Evolutionary conservation across 2,888 invertebrate genomes (phyloP).

Genomic region (Xestobium rufovillosum): DNA sequence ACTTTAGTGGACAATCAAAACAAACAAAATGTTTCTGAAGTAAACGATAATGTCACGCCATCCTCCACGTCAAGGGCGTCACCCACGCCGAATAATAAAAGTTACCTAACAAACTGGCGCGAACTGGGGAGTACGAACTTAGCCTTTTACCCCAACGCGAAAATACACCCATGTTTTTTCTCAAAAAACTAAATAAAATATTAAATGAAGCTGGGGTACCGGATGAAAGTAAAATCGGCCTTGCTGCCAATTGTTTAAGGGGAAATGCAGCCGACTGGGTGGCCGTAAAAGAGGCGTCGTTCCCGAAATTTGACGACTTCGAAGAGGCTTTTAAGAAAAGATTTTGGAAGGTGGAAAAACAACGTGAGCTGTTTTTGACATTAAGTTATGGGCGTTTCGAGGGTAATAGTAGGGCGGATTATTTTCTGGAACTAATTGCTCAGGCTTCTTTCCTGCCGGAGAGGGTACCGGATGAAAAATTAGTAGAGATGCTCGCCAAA

Average conservation of each 20-base stretch:
- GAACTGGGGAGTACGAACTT: slow-evolving; percentile 5
- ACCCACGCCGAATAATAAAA: no score
- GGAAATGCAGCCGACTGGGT: slow-evolving; percentile 16
- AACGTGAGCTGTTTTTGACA: slow-evolving; percentile 11
- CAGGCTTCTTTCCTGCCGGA: slow-evolving; percentile 13
- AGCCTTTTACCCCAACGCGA: slow-evolving; percentile 7
- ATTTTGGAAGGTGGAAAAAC: slow-evolving; percentile 11
- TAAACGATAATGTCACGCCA: no score
- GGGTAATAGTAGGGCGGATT: slow-evolving; percentile 12
- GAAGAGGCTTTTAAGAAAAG: slow-evolving; percentile 10
- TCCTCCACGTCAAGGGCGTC: no score
- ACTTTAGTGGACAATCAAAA: no score
- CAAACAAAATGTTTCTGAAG: no score
- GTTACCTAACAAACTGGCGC: no score
- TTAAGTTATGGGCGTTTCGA: slow-evolving; percentile 10
- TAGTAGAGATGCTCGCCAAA: slow-evolving; percentile 9
- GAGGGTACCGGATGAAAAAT: slow-evolving; percentile 8
- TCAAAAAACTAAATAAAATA: slow-evolving; percentile 12
- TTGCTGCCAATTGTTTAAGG: slow-evolving; percentile 10
- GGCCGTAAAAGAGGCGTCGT: slow-evolving; percentile 9
- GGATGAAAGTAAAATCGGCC: slow-evolving; percentile 8
- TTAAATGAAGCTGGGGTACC: slow-evolving; percentile 16
- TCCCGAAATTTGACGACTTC: slow-evolving; percentile 10
- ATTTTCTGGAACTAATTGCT: slow-evolving; percentile 13
- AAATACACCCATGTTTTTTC: slow-evolving; percentile 13